Evolutionary conservation across 1,140 invertebrate species (phyloP), one percentile per base, ranked within the genome.

Genomic region (Euura lappo): DNA sequence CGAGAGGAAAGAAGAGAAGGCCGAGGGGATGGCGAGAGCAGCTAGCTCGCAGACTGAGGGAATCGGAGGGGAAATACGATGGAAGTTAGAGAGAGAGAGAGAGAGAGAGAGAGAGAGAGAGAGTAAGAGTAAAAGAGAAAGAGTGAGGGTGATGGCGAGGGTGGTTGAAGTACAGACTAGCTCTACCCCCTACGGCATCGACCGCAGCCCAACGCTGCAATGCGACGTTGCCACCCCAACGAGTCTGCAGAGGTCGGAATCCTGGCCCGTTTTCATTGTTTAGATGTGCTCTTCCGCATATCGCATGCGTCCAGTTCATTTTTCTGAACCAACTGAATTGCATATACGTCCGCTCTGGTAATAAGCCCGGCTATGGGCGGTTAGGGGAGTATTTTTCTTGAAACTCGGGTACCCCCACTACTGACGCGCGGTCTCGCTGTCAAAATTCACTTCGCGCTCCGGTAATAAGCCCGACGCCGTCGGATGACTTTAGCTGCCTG

Each of bases 201-300:
- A 87, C 86, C 86, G 86, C 86, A 86, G 80, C 81, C 83, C 82
- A 83, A 83, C 85, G 85, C 86, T 87, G 86, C 86, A 88, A 86
- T 87, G 86, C 86, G 86, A 88, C 86, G 86, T 88, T 87, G 85
- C 86, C 85, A 88, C 87, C 86, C 84, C 86, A 87, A 87, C 86
- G 84, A 84, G 76, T 60, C 51, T 60, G 51, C 51, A 6, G 51
- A 60, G 51, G 51, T 60, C 51, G 51, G 51, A 60, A 60, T 60
- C 51, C 51, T 60, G 51, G 51, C 51, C 51, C 51, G 51, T 60
- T 60, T 60, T 60, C 51, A 60, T 6, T n/a, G 51, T n/a, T 60
- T 60, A 3, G 51, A 60, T 60, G 3, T 28, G 28, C 13, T 60
- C 51, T 60, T 60, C 51, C 51, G 51, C 51, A 60, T 8, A 28